A percentile compares a stretch with the other conserved stretches of the same genome.
Evolutionary conservation across 2,113 vertebrate genomes (phyloP).

Genomic region (Campylomormyrus numenius): DNA sequence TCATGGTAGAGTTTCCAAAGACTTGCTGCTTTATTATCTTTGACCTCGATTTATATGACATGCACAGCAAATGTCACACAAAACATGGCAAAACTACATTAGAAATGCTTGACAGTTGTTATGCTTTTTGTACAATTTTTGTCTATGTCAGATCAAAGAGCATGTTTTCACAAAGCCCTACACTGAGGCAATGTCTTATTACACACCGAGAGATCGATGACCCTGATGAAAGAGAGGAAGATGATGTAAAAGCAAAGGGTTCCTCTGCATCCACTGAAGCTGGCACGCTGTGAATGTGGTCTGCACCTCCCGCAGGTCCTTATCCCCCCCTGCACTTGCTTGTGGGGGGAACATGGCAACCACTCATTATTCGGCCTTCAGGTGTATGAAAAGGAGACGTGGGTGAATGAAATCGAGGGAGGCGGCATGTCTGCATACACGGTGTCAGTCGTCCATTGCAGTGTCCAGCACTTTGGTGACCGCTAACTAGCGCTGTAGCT

Average conservation of each 20-base stretch:
- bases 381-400: too few relatives aligned
- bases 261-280: constrained; percentile 52
- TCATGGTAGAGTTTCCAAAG: background rate
- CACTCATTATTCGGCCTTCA: too few relatives aligned
- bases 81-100: constrained; percentile 38
- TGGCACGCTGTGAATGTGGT: constrained; percentile 52
- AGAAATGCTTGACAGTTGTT: constrained; percentile 20
- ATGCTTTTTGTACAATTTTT: constrained; percentile 25
- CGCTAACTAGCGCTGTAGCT: too few relatives aligned
- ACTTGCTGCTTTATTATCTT: background rate
- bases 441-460: too few relatives aligned
- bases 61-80: constrained; percentile 34
- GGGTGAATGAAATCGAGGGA: too few relatives aligned
- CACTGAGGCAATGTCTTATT: constrained; percentile 75
- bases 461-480: too few relatives aligned
- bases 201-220: constrained; percentile 60
- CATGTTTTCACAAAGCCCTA: constrained; percentile 49
- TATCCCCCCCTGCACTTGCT: too few relatives aligned
- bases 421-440: too few relatives aligned
- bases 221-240: constrained; percentile 63
- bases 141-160: constrained; percentile 48
- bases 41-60: background rate
- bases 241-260: constrained; percentile 58
- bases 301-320: constrained; percentile 28
- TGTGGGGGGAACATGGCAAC: too few relatives aligned